Conservation (phyloP, 2,888 invertebrate genomes). For the Drosophila neoperkinsi region DNA sequence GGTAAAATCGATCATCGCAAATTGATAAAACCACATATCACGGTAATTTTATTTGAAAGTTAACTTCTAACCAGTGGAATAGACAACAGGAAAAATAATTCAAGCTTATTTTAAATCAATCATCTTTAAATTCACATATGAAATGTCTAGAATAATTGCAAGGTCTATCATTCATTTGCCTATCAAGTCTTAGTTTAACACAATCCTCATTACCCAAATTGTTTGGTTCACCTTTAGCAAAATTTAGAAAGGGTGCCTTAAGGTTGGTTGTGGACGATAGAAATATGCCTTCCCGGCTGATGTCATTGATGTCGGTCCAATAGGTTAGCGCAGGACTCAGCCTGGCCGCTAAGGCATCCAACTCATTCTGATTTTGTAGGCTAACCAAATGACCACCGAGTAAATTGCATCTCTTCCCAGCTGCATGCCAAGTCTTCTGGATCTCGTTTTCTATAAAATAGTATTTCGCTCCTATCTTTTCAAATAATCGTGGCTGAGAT, state of each 20-base stretch:
- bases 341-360: no score
- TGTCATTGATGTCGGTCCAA: no score
- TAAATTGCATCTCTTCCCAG: no score
- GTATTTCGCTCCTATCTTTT: background rate
- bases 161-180: accelerated
- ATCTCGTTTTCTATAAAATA: background rate
- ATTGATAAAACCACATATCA: background rate
- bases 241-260: no score
- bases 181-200: accelerated
- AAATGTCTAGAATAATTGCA: accelerated
- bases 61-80: background rate
- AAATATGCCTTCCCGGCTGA: no score
- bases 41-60: background rate
- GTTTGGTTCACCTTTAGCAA: accelerated
- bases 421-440: no score
- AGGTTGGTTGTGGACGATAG: no score
- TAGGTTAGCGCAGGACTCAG: accelerated
- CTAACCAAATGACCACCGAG: no score
- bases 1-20: background rate
- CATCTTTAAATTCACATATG: background rate
- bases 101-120: background rate
- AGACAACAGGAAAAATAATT: background rate
- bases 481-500: background rate
- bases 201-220: accelerated
- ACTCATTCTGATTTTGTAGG: no score